Conservation (phyloP, 2,888 invertebrate species). For the Sarcophaga carnaria region DNA sequence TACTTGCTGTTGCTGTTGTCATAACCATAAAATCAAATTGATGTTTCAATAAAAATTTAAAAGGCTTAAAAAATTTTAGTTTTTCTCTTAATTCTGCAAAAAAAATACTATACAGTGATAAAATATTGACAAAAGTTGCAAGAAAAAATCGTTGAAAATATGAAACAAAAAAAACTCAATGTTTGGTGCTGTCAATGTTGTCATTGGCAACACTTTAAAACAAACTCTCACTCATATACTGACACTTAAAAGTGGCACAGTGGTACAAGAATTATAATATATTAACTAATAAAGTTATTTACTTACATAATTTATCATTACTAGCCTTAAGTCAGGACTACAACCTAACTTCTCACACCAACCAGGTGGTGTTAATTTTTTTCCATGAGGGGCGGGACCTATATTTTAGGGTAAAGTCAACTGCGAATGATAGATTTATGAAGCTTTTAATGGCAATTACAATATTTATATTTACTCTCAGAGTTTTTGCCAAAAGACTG, state of each 20-base stretch:
- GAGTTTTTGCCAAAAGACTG: too few species aligned
- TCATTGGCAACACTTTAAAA: slow-evolving; percentile 67
- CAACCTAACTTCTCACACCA: too few species aligned
- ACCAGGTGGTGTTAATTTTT: too few species aligned
- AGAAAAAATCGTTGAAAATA: background rate
- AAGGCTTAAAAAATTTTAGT: background rate
- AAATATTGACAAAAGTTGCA: background rate
- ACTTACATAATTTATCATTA: too few species aligned
- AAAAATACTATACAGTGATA: background rate
- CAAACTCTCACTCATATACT: slow-evolving; percentile 41
- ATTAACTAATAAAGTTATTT: too few species aligned
- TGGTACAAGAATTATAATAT: background rate
- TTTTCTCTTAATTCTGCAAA: background rate
- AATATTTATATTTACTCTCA: too few species aligned
- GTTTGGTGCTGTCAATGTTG: slow-evolving; percentile 65
- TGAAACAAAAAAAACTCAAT: slow-evolving; percentile 41
- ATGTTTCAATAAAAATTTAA: background rate
- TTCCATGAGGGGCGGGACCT: too few species aligned
- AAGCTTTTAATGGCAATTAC: too few species aligned
- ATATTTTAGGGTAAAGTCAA: too few species aligned
- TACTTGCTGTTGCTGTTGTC: background rate
- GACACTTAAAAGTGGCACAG: background rate
- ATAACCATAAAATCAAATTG: background rate
- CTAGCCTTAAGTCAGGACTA: too few species aligned
- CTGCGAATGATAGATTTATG: too few species aligned